These are phyloP conservation scores for Noctua janthe DNA, from an alignment of 2,888 invertebrate species.

Conservation along the genomic window DNA sequence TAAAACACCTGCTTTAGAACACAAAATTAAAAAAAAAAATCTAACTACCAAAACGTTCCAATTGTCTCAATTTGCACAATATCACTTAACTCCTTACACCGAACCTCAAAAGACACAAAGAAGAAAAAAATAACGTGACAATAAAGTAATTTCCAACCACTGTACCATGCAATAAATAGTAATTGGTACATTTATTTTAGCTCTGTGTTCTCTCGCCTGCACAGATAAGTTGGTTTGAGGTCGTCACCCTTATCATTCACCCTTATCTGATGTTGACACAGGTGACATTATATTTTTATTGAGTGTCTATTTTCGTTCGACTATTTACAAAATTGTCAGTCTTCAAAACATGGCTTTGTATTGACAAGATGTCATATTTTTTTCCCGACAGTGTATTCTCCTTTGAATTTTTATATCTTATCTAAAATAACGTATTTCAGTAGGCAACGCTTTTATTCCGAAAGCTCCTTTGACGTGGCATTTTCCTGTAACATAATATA, in stretches of 20 bases:
- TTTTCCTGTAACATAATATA: not conserved
- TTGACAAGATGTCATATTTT: not conserved
- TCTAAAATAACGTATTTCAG: not conserved
- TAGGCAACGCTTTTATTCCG: too few species aligned
- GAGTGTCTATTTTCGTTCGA: conserved; percentile 3
- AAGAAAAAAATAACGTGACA: conserved; percentile 3
- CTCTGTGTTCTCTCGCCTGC: too few species aligned
- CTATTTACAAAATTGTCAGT: not conserved
- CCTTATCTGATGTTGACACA: not conserved
- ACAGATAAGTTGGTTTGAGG: too few species aligned
- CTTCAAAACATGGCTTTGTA: not conserved
- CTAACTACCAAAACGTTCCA: not conserved
- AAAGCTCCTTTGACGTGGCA: not conserved
- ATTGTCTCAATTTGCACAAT: not conserved
- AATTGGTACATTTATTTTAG: too few species aligned
- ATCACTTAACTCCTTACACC: not conserved
- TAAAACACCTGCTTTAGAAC: not conserved
- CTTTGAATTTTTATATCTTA: not conserved
- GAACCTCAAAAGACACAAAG: not conserved
- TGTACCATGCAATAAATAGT: conserved; percentile 51
- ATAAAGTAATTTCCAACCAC: conserved; percentile 37
- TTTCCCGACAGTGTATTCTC: not conserved
- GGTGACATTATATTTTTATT: conserved; percentile 7
- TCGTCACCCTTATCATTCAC: not conserved
- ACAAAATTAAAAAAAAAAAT: not conserved